A percentile compares a stretch with the other conserved stretches of the same genome.
phyloP scores from a whole-genome alignment of 2,888 invertebrate species.

The Cephus pygmeus region DNA sequence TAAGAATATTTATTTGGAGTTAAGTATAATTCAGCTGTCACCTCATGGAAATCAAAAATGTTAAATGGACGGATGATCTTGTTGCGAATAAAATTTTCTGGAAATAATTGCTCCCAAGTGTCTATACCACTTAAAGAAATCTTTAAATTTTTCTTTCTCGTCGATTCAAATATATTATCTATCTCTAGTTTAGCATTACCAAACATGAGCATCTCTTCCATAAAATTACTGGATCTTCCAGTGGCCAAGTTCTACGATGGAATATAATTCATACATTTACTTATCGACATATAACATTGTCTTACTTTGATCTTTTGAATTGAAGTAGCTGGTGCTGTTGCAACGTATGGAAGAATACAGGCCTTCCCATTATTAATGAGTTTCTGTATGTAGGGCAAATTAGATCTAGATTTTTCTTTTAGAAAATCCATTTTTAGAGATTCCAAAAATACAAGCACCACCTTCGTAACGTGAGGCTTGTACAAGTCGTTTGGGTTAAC shows the following conservation, averaged over 20 bases:
- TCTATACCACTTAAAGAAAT: constrained; percentile 7
- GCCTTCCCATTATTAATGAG: neutral
- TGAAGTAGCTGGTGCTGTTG: constrained; percentile 3
- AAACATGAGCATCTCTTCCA: neutral
- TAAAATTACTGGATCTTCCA: neutral
- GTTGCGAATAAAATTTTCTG: constrained; percentile 2
- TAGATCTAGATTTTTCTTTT: neutral
- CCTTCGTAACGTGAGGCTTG: constrained; percentile 3
- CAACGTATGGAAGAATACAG: constrained; percentile 4
- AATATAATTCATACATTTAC: neutral
- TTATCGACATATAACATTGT: neutral
- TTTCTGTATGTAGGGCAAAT: neutral
- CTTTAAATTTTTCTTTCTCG: constrained; percentile 4
- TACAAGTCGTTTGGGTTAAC: neutral
- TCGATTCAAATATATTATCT: neutral
- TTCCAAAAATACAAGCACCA: constrained; percentile 10
- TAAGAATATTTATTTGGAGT: no score
- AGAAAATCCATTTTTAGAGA: constrained; percentile 13
- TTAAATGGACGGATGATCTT: neutral
- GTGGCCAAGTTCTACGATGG: neutral
- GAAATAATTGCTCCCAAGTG: constrained; percentile 12
- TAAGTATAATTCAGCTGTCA: neutral
- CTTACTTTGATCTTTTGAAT: constrained; percentile 11
- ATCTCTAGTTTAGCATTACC: neutral
- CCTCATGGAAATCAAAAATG: neutral